A percentile compares a stretch with the other conserved stretches of the same genome.
Conservation (phyloP, 2,113 vertebrate species). For the Burhinus oedicnemus region DNA sequence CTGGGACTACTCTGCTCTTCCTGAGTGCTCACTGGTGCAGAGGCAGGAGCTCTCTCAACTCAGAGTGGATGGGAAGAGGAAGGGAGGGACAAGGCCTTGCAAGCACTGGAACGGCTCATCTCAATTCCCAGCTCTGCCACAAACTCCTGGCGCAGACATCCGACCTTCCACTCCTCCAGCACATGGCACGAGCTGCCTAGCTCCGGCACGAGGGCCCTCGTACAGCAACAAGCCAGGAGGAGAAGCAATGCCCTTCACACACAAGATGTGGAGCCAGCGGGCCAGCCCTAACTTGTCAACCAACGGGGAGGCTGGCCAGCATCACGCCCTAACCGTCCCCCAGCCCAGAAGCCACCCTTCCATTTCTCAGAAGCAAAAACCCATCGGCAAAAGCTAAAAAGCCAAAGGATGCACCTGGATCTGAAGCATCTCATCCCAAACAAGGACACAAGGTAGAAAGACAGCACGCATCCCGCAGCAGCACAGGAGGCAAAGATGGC, state of each 20-base stretch:
- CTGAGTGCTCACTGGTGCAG: background rate
- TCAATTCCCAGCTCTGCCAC: background rate
- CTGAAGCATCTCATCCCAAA: background rate
- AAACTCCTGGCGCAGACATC: background rate
- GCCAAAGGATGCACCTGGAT: background rate
- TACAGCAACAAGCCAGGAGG: background rate
- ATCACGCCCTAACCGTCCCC: background rate
- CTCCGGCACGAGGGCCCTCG: background rate
- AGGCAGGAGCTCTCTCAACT: background rate
- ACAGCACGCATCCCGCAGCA: fast-evolving
- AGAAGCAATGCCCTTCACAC: background rate
- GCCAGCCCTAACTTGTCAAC: background rate
- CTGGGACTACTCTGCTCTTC: constrained; percentile 26
- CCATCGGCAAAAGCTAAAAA: background rate
- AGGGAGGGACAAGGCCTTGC: background rate
- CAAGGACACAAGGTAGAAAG: background rate
- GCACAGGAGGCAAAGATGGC: background rate
- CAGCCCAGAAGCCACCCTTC: background rate
- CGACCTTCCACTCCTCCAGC: background rate
- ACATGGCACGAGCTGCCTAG: background rate
- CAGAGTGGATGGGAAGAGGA: fast-evolving
- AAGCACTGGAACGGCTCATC: fast-evolving
- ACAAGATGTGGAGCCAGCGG: fast-evolving
- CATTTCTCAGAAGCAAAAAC: background rate
- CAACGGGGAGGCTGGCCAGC: fast-evolving